Conservation (phyloP, 2,113 vertebrate species). For the Camelus bactrianus region DNA sequence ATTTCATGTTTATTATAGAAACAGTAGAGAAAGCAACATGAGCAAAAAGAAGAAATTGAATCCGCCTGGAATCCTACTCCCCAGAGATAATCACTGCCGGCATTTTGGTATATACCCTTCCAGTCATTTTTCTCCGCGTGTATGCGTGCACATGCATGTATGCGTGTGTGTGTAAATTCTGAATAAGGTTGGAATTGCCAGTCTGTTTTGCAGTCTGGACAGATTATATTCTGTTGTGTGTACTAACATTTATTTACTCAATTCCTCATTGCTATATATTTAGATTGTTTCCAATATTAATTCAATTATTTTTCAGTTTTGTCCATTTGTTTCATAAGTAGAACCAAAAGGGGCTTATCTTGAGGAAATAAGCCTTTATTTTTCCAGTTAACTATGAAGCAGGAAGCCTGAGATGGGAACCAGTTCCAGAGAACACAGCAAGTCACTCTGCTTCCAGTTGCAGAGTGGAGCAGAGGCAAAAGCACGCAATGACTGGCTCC, state of each 20-base stretch:
- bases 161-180: background rate
- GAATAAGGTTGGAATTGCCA: slow-evolving; percentile 15
- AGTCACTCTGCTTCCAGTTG: background rate
- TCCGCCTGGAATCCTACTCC: background rate
- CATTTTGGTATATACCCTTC: slow-evolving; percentile 11
- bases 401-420: background rate
- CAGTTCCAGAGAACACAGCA: background rate
- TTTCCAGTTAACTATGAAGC: background rate
- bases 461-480: background rate
- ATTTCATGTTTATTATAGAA: slow-evolving; percentile 26
- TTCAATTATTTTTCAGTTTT: slow-evolving; percentile 53
- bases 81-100: background rate
- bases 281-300: slow-evolving; percentile 29
- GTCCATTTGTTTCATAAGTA: background rate
- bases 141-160: background rate
- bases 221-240: slow-evolving; percentile 28
- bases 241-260: slow-evolving; percentile 48
- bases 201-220: background rate
- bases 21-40: background rate
- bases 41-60: slow-evolving; percentile 50
- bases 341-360: slow-evolving; percentile 15
- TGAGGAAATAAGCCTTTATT: background rate
- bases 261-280: background rate
- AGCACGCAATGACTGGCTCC: rapidly evolving
- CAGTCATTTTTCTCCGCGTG: background rate